Base-by-base conservation (phyloP, 2,113 vertebrate species). In the Pimephales promelas region DNA sequence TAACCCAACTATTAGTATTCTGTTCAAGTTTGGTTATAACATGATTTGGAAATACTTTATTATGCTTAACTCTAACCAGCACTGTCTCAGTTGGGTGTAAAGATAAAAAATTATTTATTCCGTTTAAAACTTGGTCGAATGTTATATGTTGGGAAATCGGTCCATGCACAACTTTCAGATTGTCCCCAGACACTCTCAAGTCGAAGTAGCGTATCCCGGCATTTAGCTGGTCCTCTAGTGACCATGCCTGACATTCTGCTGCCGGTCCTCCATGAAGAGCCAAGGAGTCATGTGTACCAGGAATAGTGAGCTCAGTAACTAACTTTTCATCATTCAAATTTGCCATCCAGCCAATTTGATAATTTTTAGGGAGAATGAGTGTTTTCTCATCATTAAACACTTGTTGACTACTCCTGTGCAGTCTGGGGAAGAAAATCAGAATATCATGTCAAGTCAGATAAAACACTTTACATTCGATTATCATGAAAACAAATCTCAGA, bases 281-380 rank as follows among this genome's bases (percentile, higher is more conserved):
- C 92, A 96, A 93, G 82, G 93, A 94, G 75, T 94, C 89, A 2
- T 95, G 94, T 2, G 94, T 94, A 22, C 95, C 95, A 0, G 95
- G 95, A 45, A 95, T 84, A 64, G 93, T 94, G 87, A 96, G 78
- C 31, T 22, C 26, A 59, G 93, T 93, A 64, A 95, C 89, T 0
- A 89, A 74, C 57, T 88, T 71, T 66, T 90, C 13, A 2, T 94
- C 88, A 0, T 94, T 71, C 7, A 3, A 2, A 68, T 0, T 90
- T 84, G n/a, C n/a, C 94, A 95, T 95, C 95, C 95, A 47, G 10
- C 3, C 43, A 11, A 11, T 45, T 45, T 3, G 0, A 36, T 36
- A 36, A 36, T 36, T 36, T 36, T 0, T 0, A 36, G 34, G 34
- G 34, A 36, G 34, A 36, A 5, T 36, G 34, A 36, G 34, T 36